phyloP scores from a whole-genome alignment of 1,140 invertebrate species.

The Kradibia gibbosae region DNA sequence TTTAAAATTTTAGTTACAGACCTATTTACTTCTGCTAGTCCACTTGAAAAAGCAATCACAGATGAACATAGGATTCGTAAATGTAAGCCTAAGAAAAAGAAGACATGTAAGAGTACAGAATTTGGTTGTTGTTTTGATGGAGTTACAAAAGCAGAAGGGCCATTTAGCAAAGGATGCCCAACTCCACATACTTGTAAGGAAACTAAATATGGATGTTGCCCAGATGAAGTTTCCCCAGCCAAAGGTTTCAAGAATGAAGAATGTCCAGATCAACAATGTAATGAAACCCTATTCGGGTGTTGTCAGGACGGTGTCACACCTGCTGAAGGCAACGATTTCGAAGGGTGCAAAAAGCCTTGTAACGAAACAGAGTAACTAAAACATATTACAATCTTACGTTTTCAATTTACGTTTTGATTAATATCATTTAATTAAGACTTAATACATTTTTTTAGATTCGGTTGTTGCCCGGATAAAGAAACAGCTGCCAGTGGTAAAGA shows the following conservation, averaged over 20 bases:
- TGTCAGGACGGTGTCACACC: slow-evolving; percentile 86
- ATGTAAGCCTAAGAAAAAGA: slow-evolving; percentile 77
- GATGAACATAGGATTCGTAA: slow-evolving; percentile 72
- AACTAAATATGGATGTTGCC: slow-evolving; percentile 90
- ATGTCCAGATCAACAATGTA: slow-evolving; percentile 84
- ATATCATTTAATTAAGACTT: neutral
- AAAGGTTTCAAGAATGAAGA: slow-evolving; percentile 80
- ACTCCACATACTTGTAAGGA: slow-evolving; percentile 84
- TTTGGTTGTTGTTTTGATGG: slow-evolving; percentile 95
- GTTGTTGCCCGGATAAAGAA: slow-evolving; percentile 80
- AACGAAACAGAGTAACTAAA: slow-evolving; percentile 75
- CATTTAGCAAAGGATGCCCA: slow-evolving; percentile 87
- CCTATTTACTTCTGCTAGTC: slow-evolving; percentile 63
- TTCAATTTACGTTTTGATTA: too few species aligned
- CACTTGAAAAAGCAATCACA: slow-evolving; percentile 71
- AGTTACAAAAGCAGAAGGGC: slow-evolving; percentile 85
- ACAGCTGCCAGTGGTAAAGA: slow-evolving; percentile 76
- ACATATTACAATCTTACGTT: neutral
- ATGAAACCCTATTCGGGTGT: slow-evolving; percentile 87
- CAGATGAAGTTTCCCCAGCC: slow-evolving; percentile 89
- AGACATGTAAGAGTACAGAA: slow-evolving; percentile 79
- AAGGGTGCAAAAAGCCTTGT: slow-evolving; percentile 86
- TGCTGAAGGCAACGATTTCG: slow-evolving; percentile 86
- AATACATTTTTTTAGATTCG: slow-evolving; percentile 68
- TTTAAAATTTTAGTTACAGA: slow-evolving; percentile 57